A percentile compares a stretch with the other conserved stretches of the same genome.
These are phyloP conservation scores for Coboldia fuscipes DNA, from an alignment of 1,140 invertebrate species.

Conservation along the genomic window DNA sequence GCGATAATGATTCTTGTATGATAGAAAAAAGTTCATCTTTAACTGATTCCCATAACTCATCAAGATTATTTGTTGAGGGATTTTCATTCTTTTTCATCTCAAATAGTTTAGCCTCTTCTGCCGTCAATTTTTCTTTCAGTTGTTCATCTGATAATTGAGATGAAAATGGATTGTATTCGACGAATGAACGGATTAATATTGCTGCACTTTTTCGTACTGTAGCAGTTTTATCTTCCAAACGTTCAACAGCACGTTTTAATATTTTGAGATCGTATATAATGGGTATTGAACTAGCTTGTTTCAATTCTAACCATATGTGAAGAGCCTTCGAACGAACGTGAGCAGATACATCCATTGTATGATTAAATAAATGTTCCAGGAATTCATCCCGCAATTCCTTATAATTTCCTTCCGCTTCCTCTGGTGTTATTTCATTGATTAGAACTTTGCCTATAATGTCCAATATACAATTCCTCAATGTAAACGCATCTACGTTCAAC, in stretches of 20 bases:
- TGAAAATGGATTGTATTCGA: slow-evolving; percentile 57
- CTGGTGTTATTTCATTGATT: slow-evolving; percentile 39
- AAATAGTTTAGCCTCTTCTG: slow-evolving; percentile 31
- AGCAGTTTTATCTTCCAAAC: slow-evolving; percentile 55
- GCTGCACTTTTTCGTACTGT: slow-evolving; percentile 58
- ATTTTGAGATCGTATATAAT: slow-evolving; percentile 37
- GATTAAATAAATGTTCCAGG: slow-evolving; percentile 50
- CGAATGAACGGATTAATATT: slow-evolving; percentile 44
- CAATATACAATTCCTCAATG: slow-evolving; percentile 57
- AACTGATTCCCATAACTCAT: slow-evolving; percentile 21
- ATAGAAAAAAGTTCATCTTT: slow-evolving; percentile 20
- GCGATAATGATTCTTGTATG: slow-evolving; percentile 18
- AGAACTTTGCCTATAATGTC: slow-evolving; percentile 57
- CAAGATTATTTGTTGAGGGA: too few species aligned
- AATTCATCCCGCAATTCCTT: slow-evolving; percentile 43
- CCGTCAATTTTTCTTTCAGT: slow-evolving; percentile 29
- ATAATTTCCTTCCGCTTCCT: slow-evolving; percentile 41
- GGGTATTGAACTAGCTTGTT: slow-evolving; percentile 49
- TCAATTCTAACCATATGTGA: slow-evolving; percentile 51
- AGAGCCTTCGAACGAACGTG: slow-evolving; percentile 63
- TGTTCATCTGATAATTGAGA: slow-evolving; percentile 30
- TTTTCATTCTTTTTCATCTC: too few species aligned
- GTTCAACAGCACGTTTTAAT: slow-evolving; percentile 34
- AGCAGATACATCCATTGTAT: slow-evolving; percentile 60
- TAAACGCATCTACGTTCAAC: slow-evolving; percentile 29